Percentiles rank a stretch among this genome's conserved stretches.
These are phyloP conservation scores for Tapera naevia DNA, from an alignment of 2,797 vertebrate species.

Conservation along the genomic window DNA sequence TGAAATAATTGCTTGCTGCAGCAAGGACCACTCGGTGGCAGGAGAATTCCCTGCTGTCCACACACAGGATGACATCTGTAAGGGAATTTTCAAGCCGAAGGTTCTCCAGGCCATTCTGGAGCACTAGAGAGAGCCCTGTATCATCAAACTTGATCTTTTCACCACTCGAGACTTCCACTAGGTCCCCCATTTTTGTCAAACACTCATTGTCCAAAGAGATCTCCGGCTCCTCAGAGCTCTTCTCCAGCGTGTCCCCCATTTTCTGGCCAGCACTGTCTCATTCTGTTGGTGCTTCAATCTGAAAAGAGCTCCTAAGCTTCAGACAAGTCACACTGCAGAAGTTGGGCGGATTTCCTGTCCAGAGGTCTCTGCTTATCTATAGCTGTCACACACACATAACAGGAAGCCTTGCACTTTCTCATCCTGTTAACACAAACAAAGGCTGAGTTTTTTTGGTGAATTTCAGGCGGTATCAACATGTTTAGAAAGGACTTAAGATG, in stretches of 20 bases:
- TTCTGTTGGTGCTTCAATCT: constrained; percentile 65
- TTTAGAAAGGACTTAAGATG: constrained; percentile 58
- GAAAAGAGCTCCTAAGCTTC: constrained; percentile 66
- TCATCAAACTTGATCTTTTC: constrained; percentile 85
- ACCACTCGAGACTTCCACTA: constrained; percentile 77
- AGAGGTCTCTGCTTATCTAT: constrained; percentile 81
- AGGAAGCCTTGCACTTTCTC: constrained; percentile 85
- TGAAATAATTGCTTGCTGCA: constrained; percentile 97
- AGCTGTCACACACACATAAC: constrained; percentile 83
- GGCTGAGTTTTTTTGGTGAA: constrained; percentile 51
- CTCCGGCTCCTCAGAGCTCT: constrained; percentile 71
- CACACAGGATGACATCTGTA: constrained; percentile 88
- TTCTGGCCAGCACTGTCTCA: constrained; percentile 61
- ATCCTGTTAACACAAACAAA: constrained; percentile 80
- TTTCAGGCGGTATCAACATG: constrained; percentile 47
- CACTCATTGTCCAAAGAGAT: constrained; percentile 62
- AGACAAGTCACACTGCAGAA: constrained; percentile 75
- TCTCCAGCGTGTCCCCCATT: constrained; percentile 81
- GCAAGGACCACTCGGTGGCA: constrained; percentile 94
- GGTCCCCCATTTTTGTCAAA: constrained; percentile 64
- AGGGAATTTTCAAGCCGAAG: constrained; percentile 85
- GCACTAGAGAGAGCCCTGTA: constrained; percentile 78
- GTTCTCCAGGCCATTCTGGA: constrained; percentile 83
- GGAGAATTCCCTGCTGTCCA: constrained; percentile 87
- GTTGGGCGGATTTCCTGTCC: constrained; percentile 84